Base-by-base conservation (phyloP, 2,113 vertebrate species). In the Chloebia gouldiae region DNA sequence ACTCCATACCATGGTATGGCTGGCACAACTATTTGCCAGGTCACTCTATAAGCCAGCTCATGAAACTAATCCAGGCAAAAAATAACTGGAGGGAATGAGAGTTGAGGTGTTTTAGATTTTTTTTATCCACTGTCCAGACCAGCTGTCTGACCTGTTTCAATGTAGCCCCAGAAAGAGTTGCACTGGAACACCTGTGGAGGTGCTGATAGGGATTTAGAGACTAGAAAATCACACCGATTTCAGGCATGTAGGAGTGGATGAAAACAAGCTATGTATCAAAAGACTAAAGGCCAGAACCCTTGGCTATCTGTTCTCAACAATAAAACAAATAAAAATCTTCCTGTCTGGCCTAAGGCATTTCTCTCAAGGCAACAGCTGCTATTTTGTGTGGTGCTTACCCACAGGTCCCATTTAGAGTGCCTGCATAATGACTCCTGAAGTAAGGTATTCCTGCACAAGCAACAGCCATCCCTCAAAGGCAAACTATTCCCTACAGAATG, bases 1-100 rank as follows among this genome's bases (percentile, higher is more conserved):
- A 64, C 59, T 93, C 40, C 50, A 45, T 25, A 61, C n/a, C 51
- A n/a, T 0, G 0, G 14, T 31, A 63, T 25, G 35, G 76, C 35
- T 63, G 65, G 51, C 84, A 94, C 84, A 82, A 37, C 53, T 85
- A 21, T 79, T 85, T 91, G 81, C 66, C 4, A 5, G 47, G 64
- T 42, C 56, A 47, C 23, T 37, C 40, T 19, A 2, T 27, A 24
- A 95, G 40, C 69, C 78, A 89, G 60, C 61, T 93, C 40, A 60
- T 64, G 61, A 91, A 91, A 84, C 15, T 87, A 93, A 96, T 81
- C 78, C 60, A 71, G 61, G 28, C n/a, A 81, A 84, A 91, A 95
- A 70, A 88, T 83, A 86, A 82, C 86, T 53, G 86, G 45, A 81
- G 33, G 71, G 45, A 81, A 92, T 51, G 10, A n/a, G 27, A 82